These are phyloP conservation scores for Tetragnatha montana DNA, from an alignment of 2,888 invertebrate genomes.

Conservation along the genomic window DNA sequence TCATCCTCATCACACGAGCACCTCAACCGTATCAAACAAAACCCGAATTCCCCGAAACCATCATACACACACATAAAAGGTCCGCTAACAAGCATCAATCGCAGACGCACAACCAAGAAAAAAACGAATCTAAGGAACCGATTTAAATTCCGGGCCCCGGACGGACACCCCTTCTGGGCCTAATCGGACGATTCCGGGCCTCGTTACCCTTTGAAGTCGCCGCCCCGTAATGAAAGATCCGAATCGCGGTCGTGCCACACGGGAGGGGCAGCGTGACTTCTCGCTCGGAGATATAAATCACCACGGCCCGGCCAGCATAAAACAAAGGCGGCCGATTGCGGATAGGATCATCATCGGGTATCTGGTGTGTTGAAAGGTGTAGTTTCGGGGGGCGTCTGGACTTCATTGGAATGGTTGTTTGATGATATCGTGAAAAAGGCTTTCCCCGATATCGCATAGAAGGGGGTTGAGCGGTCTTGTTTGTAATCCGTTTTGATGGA, in stretches of 20 bases:
- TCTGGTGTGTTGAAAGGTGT: too few relatives aligned
- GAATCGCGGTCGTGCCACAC: constrained; percentile 45
- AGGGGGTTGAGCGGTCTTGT: too few relatives aligned
- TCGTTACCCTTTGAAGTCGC: constrained; percentile 41
- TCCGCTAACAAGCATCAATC: neutral
- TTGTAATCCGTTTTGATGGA: too few relatives aligned
- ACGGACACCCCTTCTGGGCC: constrained; percentile 35
- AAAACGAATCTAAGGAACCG: neutral
- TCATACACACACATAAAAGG: neutral
- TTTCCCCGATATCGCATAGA: too few relatives aligned
- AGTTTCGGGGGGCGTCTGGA: too few relatives aligned
- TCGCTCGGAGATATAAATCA: neutral
- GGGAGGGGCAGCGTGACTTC: constrained; percentile 19
- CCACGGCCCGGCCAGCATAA: neutral
- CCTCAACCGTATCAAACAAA: neutral
- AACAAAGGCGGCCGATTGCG: too few relatives aligned
- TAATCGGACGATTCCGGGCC: constrained; percentile 34
- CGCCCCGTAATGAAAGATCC: constrained; percentile 59
- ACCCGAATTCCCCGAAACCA: neutral
- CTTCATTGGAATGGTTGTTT: too few relatives aligned
- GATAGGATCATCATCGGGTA: too few relatives aligned
- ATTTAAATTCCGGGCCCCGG: neutral
- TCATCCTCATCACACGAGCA: neutral
- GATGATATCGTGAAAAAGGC: too few relatives aligned
- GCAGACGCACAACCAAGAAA: too few relatives aligned